Evolutionary conservation across 2,113 vertebrate genomes (phyloP).

Genomic region (Hippocampus comes): DNA sequence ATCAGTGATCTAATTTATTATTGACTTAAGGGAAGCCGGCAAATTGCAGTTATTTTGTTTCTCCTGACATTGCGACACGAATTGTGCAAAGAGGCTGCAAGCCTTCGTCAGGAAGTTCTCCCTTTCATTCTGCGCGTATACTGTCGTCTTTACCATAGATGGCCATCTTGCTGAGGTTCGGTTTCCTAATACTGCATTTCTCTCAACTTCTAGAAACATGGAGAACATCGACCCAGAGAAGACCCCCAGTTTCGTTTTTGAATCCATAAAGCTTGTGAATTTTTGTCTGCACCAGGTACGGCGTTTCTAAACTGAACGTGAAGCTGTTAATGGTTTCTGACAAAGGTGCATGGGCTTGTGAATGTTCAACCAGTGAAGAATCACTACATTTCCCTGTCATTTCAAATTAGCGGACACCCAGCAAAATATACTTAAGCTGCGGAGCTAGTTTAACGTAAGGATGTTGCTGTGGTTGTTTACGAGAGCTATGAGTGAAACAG

Average conservation of each 20-base stretch:
- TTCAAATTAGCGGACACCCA: not conserved
- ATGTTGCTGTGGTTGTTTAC: not conserved
- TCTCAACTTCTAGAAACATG: constrained; percentile 74
- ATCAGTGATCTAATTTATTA: not conserved
- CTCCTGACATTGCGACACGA: constrained; percentile 8
- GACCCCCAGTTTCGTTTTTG: constrained; percentile 77
- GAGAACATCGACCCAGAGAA: constrained; percentile 83
- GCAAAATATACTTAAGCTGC: constrained; percentile 16
- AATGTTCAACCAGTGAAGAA: not conserved
- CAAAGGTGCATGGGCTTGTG: not conserved
- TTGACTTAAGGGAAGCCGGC: constrained; percentile 7
- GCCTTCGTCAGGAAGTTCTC: constrained; percentile 8
- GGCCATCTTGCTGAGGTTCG: not conserved
- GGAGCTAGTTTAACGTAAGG: constrained; percentile 49
- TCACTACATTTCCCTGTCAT: not conserved
- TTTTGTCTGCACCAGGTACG: constrained; percentile 78
- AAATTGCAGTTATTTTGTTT: not conserved
- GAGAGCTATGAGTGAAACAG: not conserved
- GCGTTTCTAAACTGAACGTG: not conserved
- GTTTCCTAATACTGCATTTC: constrained; percentile 15
- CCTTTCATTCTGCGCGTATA: not conserved
- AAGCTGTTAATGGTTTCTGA: constrained; percentile 12
- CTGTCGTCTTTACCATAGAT: constrained; percentile 1
- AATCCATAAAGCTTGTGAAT: constrained; percentile 79
- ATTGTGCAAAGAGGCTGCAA: constrained; percentile 22